Conservation (phyloP, 2,113 vertebrate species). For the Hypanus sabinus region DNA sequence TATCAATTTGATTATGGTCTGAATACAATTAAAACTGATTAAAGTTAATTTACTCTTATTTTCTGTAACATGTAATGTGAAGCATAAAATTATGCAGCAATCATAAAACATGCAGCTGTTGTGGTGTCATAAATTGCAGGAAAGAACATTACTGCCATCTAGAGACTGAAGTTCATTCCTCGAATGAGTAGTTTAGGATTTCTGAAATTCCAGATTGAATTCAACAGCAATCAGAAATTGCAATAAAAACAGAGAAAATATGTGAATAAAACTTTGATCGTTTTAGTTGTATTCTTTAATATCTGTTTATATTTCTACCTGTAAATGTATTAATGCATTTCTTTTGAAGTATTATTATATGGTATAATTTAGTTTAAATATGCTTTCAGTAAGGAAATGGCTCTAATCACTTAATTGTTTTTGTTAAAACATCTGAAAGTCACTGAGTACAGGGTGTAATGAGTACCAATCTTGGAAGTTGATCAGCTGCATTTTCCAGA, state of each 20-base stretch:
- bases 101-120: constrained; percentile 13
- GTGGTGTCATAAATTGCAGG: not conserved
- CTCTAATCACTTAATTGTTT: not conserved
- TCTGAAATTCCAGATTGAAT: not conserved
- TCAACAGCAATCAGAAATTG: not conserved
- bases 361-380: not conserved
- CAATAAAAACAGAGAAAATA: not conserved
- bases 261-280: not conserved
- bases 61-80: constrained; percentile 29
- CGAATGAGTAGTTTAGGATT: not conserved
- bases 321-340: not conserved
- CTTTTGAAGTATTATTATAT: not conserved
- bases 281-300: not conserved
- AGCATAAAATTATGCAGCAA: constrained; percentile 32
- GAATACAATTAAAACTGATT: constrained; percentile 37
- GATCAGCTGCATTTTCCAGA: not conserved
- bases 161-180: not conserved
- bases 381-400: not conserved
- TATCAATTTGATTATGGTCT: constrained; percentile 33
- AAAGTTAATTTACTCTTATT: constrained; percentile 36
- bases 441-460: too few species aligned
- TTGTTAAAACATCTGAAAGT: not conserved
- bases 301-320: not conserved
- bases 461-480: not conserved
- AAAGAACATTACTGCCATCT: constrained; percentile 28